Evolutionary conservation across 2,113 vertebrate genomes (phyloP).

Genomic region (Pelmatolapia mariae): DNA sequence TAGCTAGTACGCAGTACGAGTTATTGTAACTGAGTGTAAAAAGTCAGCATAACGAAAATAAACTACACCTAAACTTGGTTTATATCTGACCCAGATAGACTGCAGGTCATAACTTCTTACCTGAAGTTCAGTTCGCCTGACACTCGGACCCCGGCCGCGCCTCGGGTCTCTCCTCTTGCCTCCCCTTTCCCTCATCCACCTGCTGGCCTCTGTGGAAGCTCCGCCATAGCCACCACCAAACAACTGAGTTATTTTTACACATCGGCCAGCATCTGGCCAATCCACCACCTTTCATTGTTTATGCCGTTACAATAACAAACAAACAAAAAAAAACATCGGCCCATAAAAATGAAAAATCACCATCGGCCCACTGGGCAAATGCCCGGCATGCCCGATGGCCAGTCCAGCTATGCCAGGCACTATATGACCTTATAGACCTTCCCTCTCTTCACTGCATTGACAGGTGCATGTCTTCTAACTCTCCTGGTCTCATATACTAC

Average conservation of each 20-base stretch:
- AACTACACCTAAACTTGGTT: too few relatives aligned
- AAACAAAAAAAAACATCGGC: fast-evolving
- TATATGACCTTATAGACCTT: background rate
- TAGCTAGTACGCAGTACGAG: too few relatives aligned
- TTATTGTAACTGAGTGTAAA: too few relatives aligned
- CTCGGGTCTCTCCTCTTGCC: background rate
- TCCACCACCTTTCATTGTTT: background rate
- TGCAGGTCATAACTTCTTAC: background rate
- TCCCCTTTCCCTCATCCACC: background rate
- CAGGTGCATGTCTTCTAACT: background rate
- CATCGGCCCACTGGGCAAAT: background rate
- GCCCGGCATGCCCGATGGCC: too few relatives aligned
- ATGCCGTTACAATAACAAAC: background rate
- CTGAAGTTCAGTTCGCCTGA: background rate
- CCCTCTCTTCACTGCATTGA: background rate
- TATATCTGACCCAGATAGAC: too few relatives aligned
- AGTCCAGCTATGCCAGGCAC: background rate
- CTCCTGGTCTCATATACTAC: background rate
- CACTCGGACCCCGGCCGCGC: background rate
- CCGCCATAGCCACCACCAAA: background rate
- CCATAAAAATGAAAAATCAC: background rate
- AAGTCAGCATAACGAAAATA: too few relatives aligned
- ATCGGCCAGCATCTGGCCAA: background rate
- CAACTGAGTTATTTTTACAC: background rate
- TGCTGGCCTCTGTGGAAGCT: background rate